Base-by-base conservation (phyloP, 2,797 vertebrate genomes). In the Liasis olivaceus region DNA sequence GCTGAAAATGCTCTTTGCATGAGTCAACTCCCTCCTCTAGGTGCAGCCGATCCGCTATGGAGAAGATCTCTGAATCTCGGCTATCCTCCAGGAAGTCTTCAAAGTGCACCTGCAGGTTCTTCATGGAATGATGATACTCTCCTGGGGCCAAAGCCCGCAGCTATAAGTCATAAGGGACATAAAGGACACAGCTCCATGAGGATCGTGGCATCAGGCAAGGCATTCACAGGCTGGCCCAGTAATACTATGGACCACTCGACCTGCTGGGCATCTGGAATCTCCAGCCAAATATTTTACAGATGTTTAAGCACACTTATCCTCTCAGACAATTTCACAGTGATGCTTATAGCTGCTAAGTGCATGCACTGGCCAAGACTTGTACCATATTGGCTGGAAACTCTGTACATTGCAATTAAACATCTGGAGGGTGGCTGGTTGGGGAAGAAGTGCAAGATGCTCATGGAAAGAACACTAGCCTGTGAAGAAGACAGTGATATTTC, bases 41-140 rank as follows among this genome's bases (percentile, higher is more conserved):
- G 92, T 98, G 98, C 66, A 98, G 96, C 13, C 98, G 98, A 31
- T 99, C 99, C 0, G 97, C 96, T 14, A 98, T 94, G 0, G 98
- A 98, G 97, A 99, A 99, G 88, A 99, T 96, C 28, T 98, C 95
- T 0, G 99, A 99, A 96, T 99, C 99, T 4, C 97, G 98, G 96
- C 99, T 99, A 96, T 99, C 99, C 13, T 98, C 98, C 94, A 99
- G 97, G 93, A 99, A 99, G 97, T 99, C 99, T 7, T 98, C 96
- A 7, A 98, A 97, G 96, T 99, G 99, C 6, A 97, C 95, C 66
- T 99, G 98, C 59, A 99, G 97, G 95, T 98, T 98, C 95, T 98
- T 98, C 96, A 99, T 95, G 87, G 98, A 94, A 92, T 98, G 99
- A 94, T 99, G 98, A 85, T 98, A 98, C 84, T 99, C 99, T 0